Evolutionary conservation across 2,113 vertebrate species (phyloP).

Genomic region (Panthera uncia): DNA sequence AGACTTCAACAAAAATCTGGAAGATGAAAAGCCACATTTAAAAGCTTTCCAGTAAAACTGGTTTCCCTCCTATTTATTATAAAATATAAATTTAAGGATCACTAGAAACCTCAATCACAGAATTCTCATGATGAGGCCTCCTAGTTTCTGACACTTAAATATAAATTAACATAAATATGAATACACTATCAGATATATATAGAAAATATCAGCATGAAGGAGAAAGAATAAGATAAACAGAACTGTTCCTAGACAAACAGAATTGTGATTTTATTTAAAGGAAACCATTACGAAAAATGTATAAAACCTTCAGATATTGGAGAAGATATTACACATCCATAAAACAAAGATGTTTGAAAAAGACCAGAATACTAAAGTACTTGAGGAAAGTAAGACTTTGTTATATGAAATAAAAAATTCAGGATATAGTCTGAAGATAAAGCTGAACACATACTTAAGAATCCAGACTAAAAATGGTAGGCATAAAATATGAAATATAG

Average conservation of each 20-base stretch:
- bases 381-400: neutral
- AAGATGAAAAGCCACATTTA: neutral
- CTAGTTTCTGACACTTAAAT: neutral
- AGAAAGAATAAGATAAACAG: neutral
- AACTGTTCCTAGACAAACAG: neutral
- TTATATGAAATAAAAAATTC: constrained; percentile 19
- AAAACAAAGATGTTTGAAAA: constrained; percentile 9
- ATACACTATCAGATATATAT: neutral
- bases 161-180: neutral
- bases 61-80: neutral
- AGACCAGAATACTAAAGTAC: neutral
- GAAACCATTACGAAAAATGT: neutral
- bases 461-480: neutral
- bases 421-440: neutral
- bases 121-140: neutral
- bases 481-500: neutral
- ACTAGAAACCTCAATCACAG: neutral
- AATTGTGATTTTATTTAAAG: neutral
- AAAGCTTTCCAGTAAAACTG: neutral
- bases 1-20: neutral
- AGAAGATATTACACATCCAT: neutral
- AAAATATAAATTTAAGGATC: neutral
- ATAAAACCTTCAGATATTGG: neutral
- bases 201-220: neutral
- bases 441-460: neutral